Evolutionary conservation across 2,797 vertebrate genomes (phyloP), one percentile per base, ranked within the genome.

Genomic region (Brotula barbata): DNA sequence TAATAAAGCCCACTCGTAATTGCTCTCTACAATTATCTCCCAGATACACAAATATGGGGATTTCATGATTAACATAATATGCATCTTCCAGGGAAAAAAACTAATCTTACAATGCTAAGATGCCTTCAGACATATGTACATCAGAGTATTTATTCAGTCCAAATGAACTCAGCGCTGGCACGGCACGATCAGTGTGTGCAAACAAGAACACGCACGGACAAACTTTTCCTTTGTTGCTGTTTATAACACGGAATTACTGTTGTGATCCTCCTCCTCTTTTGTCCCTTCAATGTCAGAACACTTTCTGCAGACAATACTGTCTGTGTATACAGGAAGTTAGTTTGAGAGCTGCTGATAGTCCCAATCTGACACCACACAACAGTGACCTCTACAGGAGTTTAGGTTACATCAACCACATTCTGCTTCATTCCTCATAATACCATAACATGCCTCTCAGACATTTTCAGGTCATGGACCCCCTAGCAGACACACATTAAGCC

Each of bases 61-160:
- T 96, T 96, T 96, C 91, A 90, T 91, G 93, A 96, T 96, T 97
- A 96, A 94, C 93, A 94, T 93, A 93, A 95, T 92, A 89, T 92
- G 93, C 90, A 91, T 94, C 92, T 93, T 93, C 92, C 91, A 93
- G 89, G 93, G 92, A 66, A 93, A 92, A 93, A 92, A 93, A 92
- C n/a, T 94, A 93, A 95, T 95, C 93, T 94, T 90, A 87, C 77
- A 85, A 86, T 82, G 87, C 70, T 81, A 78, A 88, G 83, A 89
- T 71, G 84, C 80, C 83, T 89, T 87, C 80, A 88, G 87, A 92
- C 85, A 87, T 87, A 84, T 88, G 84, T 90, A 91, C 78, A 82
- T 80, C 85, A 82, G 73, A 82, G 80, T 89, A 69, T 77, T 84
- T 78, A 87, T 87, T 86, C 86, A 71, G 58, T 80, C 64, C 68